Conservation (phyloP, 2,888 invertebrate species). For the Mythimna pallens region DNA sequence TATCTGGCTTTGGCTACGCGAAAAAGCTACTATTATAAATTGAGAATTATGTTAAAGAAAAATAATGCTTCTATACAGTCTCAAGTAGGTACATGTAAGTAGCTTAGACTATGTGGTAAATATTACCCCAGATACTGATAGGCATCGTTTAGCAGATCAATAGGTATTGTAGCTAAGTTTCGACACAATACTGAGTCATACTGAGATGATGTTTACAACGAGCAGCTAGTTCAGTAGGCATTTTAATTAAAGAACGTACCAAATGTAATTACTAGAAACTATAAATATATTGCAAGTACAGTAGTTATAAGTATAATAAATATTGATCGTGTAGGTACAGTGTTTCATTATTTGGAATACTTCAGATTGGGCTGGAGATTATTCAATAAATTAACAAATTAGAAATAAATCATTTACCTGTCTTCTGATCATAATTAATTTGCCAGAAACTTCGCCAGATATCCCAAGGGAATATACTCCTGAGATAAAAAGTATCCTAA, state of each 20-base stretch:
- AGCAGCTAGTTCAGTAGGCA: constrained; percentile 17
- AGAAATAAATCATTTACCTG: neutral
- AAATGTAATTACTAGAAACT: constrained; percentile 28
- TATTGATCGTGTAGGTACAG: neutral
- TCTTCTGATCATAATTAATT: neutral
- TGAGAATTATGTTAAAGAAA: too few relatives aligned
- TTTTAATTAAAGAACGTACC: constrained; percentile 46
- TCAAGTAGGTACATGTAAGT: neutral
- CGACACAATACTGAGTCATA: constrained; percentile 53
- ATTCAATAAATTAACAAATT: neutral
- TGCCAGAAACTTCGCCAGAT: too few relatives aligned
- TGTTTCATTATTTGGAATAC: constrained; percentile 1
- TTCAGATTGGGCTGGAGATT: constrained; percentile 6
- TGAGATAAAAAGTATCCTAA: too few relatives aligned
- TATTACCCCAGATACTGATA: constrained; percentile 56
- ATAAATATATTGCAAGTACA: constrained; percentile 33
- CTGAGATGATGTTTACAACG: constrained; percentile 37
- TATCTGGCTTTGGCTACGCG: too few relatives aligned
- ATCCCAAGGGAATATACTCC: too few relatives aligned
- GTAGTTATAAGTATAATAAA: neutral
- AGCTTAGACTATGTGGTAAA: constrained; percentile 29
- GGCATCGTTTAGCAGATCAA: constrained; percentile 49
- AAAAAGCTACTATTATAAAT: too few relatives aligned
- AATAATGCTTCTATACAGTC: neutral
- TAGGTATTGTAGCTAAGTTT: constrained; percentile 44